A percentile compares a stretch with the other conserved stretches of the same genome.
These are phyloP conservation scores for Cheirogaleus medius DNA, from an alignment of 2,113 vertebrate genomes.

Conservation along the genomic window DNA sequence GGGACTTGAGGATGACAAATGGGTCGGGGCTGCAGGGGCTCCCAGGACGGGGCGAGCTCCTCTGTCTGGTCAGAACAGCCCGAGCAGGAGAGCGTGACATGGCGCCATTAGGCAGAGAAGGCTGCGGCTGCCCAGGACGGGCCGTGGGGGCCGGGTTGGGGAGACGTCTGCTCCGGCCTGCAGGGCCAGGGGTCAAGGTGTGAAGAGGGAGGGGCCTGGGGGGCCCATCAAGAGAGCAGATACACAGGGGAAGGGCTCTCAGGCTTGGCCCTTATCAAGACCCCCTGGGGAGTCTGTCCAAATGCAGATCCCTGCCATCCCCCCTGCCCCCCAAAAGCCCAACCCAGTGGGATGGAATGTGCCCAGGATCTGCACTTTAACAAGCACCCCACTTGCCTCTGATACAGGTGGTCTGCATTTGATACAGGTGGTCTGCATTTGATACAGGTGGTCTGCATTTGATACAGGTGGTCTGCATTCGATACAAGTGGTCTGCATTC, in stretches of 20 bases:
- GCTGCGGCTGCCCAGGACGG: not conserved
- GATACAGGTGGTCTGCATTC: no score
- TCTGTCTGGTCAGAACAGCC: not conserved
- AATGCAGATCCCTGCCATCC: not conserved
- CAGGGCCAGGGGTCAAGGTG: not conserved
- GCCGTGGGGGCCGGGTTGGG: rapidly evolving
- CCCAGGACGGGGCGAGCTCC: not conserved
- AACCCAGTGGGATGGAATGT: no score
- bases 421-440: no score
- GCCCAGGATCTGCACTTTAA: no score
- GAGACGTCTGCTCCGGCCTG: rapidly evolving
- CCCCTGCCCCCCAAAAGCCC: not conserved
- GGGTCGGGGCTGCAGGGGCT: not conserved
- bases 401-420: not conserved
- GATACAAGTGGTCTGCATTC: no score
- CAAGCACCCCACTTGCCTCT: not conserved
- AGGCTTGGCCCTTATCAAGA: not conserved
- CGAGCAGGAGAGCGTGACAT: not conserved
- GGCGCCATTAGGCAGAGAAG: not conserved
- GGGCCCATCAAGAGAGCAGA: not conserved
- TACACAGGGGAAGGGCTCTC: not conserved
- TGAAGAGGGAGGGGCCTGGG: not conserved
- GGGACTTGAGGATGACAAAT: not conserved
- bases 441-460: no score
- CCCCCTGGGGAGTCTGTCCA: not conserved